Percentiles rank a stretch among this genome's conserved stretches.
Evolutionary conservation across 2,113 vertebrate genomes (phyloP).

Genomic region (Peromyscus leucopus): DNA sequence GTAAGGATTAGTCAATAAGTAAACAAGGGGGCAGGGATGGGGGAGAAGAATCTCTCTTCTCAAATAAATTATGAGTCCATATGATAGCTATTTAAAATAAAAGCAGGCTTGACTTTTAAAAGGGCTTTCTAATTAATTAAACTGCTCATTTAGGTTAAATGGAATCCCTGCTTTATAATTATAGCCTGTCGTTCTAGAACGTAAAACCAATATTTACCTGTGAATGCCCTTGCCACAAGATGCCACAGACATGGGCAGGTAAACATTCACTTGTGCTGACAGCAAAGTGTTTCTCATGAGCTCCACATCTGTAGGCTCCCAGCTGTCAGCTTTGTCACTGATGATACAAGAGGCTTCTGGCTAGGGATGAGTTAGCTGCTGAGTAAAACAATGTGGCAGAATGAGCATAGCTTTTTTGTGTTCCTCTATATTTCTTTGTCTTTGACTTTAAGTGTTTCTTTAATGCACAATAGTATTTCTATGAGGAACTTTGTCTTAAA

Average conservation of each 20-base stretch:
- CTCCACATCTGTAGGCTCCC: background rate
- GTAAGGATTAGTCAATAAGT: conserved; percentile 64
- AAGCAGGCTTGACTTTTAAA: conserved; percentile 63
- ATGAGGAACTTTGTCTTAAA: conserved; percentile 3
- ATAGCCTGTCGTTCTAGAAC: conserved; percentile 19
- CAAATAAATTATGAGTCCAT: conserved; percentile 69
- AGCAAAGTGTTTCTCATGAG: conserved; percentile 29
- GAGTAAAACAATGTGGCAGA: background rate
- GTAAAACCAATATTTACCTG: conserved; percentile 74
- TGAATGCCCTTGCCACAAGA: conserved; percentile 1
- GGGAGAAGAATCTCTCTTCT: conserved; percentile 38
- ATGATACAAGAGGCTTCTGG: background rate
- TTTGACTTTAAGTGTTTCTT: background rate
- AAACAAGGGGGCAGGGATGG: background rate
- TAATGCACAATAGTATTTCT: background rate
- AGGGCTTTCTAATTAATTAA: conserved; percentile 78
- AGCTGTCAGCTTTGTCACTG: conserved; percentile 44
- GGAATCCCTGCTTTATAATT: conserved; percentile 66
- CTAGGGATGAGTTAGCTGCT: background rate
- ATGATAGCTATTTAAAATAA: conserved; percentile 64
- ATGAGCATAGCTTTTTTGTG: background rate
- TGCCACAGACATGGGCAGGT: conserved; percentile 33
- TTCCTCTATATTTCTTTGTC: background rate
- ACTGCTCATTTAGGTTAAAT: conserved; percentile 66
- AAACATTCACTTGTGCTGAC: conserved; percentile 66